A percentile compares a stretch with the other conserved stretches of the same genome.
These are phyloP conservation scores for Pterocles burchelli DNA, from an alignment of 2,113 vertebrate genomes.

Conservation along the genomic window DNA sequence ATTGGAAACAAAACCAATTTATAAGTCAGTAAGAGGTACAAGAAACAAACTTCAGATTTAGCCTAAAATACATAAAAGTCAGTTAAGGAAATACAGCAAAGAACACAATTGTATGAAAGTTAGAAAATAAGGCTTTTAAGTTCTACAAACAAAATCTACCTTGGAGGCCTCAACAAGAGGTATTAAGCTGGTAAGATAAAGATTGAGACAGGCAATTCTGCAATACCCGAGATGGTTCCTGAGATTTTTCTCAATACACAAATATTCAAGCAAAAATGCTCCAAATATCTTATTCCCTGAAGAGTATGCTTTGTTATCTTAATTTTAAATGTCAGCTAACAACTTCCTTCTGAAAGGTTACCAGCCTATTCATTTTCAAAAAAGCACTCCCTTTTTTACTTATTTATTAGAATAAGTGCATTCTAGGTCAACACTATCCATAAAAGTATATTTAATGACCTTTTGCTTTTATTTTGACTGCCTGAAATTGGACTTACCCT, in stretches of 20 bases:
- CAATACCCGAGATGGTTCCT: accelerated
- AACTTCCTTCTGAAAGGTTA: neutral
- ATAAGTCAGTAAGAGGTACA: neutral
- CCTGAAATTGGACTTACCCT: neutral
- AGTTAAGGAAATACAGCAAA: neutral
- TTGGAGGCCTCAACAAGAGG: neutral
- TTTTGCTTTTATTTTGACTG: neutral
- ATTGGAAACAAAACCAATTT: neutral
- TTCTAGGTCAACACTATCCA: neutral
- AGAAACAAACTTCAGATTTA: neutral
- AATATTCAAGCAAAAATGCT: neutral
- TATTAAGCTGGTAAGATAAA: neutral
- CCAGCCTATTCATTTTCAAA: neutral
- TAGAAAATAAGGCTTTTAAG: neutral
- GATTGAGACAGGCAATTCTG: neutral
- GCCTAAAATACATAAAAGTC: neutral
- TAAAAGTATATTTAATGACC: neutral
- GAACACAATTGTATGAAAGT: neutral
- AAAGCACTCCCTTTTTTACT: neutral
- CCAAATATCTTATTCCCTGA: neutral
- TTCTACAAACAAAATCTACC: neutral
- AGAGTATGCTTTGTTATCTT: neutral
- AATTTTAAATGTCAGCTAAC: neutral
- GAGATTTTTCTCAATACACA: neutral
- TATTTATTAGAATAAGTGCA: neutral